Evolutionary conservation across 1,140 invertebrate species (phyloP).

Genomic region (Phthorimaea operculella): DNA sequence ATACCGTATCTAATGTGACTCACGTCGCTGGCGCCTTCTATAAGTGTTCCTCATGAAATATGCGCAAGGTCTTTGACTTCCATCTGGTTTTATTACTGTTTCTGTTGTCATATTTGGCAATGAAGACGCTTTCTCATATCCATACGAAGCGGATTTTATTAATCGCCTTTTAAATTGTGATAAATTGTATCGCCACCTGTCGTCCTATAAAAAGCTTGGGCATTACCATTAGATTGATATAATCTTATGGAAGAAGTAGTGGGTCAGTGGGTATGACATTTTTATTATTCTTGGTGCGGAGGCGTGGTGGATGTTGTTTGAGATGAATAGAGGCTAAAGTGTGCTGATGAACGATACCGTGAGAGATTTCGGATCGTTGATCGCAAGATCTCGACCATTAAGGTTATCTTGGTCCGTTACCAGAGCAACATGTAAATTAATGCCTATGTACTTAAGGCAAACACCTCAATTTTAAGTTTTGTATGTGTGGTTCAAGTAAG

Average conservation of each 20-base stretch:
- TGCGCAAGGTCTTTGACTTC: conserved; percentile 32
- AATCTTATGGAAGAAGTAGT: conserved; percentile 10
- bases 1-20: conserved; percentile 30
- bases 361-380: conserved; percentile 27
- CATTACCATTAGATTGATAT: background rate
- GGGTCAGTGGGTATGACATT: conserved; percentile 16
- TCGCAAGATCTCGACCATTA: conserved; percentile 35
- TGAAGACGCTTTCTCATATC: background rate
- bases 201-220: background rate
- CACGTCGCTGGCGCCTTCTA: conserved; percentile 16
- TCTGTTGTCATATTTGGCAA: conserved; percentile 17
- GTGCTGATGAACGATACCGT: conserved; percentile 22
- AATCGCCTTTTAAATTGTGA: background rate
- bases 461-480: too few species aligned
- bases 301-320: conserved; percentile 13
- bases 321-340: conserved; percentile 27
- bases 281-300: conserved; percentile 18
- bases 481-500: too few species aligned
- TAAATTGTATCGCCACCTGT: background rate
- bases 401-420: conserved; percentile 34
- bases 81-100: conserved; percentile 3
- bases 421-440: conserved; percentile 24
- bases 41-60: conserved; percentile 13
- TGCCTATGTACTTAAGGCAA: too few species aligned
- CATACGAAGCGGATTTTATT: too few species aligned